These are phyloP conservation scores for Mastacembelus armatus DNA, from an alignment of 2,797 vertebrate genomes.

Conservation along the genomic window DNA sequence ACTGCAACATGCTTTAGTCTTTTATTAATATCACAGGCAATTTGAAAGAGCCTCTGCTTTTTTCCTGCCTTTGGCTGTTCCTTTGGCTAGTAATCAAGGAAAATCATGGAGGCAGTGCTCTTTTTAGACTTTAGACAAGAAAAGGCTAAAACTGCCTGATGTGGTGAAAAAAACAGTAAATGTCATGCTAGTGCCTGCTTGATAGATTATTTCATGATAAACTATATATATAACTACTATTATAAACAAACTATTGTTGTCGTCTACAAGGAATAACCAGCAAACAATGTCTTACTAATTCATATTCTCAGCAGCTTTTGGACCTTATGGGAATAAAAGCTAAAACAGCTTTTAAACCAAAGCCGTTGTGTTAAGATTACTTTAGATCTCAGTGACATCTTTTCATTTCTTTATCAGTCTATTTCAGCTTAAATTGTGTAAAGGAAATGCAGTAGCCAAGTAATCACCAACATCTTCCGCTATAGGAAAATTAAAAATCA, in stretches of 20 bases:
- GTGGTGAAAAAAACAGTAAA: constrained; percentile 57
- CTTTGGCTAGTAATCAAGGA: constrained; percentile 34
- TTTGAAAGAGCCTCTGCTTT: constrained; percentile 6
- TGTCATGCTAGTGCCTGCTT: constrained; percentile 32
- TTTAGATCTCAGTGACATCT: constrained; percentile 7
- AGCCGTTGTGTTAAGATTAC: not conserved
- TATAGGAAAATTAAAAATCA: too few species aligned
- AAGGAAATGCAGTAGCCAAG: constrained; percentile 25
- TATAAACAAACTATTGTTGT: too few species aligned
- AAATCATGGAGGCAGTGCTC: constrained; percentile 63
- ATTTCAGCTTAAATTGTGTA: constrained; percentile 22
- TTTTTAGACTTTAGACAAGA: constrained; percentile 62
- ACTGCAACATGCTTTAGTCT: constrained; percentile 15
- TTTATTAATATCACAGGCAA: constrained; percentile 14
- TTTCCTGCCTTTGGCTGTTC: constrained; percentile 16
- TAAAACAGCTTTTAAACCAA: constrained; percentile 2
- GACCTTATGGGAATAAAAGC: constrained; percentile 3
- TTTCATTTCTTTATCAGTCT: constrained; percentile 18
- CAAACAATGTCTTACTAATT: not conserved
- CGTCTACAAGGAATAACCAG: too few species aligned
- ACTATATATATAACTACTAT: too few species aligned
- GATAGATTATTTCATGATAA: constrained; percentile 8
- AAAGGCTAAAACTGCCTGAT: constrained; percentile 42
- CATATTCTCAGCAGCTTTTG: not conserved
- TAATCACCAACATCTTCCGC: too few species aligned